Evolutionary conservation across 2,113 vertebrate genomes (phyloP), one percentile per base, ranked within the genome.

Genomic region (Maccullochella peelii): DNA sequence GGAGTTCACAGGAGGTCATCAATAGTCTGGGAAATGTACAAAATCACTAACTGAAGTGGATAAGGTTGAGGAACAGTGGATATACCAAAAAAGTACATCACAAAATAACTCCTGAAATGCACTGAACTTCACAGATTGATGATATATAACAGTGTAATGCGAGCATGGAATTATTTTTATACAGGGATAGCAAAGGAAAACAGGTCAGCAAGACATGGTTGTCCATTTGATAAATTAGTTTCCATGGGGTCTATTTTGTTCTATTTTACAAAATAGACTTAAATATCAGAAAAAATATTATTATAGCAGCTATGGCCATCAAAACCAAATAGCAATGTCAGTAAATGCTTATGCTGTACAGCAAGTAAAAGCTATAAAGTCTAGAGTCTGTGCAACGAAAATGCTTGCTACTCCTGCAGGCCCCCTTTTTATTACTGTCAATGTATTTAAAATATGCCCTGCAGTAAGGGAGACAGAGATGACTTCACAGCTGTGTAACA

Each of bases 141-240:
- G 70, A 80, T 18, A 27, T 66, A 63, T 40, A 50, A 55, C 27
- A 6, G 36, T 42, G 68, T 38, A 5, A 54, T 90, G 55, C 81
- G 73, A 79, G 79, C 62, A 61, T 80, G 33, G 59, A 71, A 79
- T 82, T 85, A 44, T 78, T 80, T 89, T 82, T 87, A 78, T 47
- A 80, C 73, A 11, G 55, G 72, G 63, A 70, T 30, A 21, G 55
- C 20, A 72, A 80, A 77, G 21, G 33, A 87, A 93, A 91, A 66
- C 73, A 30, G 84, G 82, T 88, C 84, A 88, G 80, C 70, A 54
- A 70, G 82, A 85, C 73, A 76, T 47, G 58, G 62, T 73, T 87
- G 82, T 88, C 75, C n/a, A 30, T 88, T 90, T 90, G 75, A 92
- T 89, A 59, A 91, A 91, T 88, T 84, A 82, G 79, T 87, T 72